These are phyloP conservation scores for Chondrosia reniformis DNA, from an alignment of 37 sponge, comb jelly and placozoan genomes.

Conservation along the genomic window DNA sequence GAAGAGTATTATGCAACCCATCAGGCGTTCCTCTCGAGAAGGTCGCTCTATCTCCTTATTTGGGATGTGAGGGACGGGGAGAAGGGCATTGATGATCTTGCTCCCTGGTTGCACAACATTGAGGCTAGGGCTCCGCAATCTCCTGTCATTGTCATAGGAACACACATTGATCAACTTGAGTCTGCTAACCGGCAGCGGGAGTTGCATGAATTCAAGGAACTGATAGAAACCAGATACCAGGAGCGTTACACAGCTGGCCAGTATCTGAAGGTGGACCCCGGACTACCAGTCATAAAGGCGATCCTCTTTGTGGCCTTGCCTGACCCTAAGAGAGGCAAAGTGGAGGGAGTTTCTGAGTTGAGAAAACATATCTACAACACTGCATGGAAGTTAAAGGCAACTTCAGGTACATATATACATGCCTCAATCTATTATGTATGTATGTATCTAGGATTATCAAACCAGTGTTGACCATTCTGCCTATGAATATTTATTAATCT, in stretches of 20 bases:
- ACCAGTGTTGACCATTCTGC: no score
- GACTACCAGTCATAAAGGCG: slow-evolving; percentile 77
- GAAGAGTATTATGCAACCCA: slow-evolving; percentile 96
- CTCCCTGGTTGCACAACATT: slow-evolving; percentile 87
- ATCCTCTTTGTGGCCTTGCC: slow-evolving; percentile 72
- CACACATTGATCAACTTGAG: slow-evolving; percentile 72
- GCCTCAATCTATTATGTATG: background rate
- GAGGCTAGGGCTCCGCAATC: slow-evolving; percentile 91
- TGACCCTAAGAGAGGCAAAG: slow-evolving; percentile 29
- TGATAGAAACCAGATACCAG: no score
- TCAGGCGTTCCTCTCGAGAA: slow-evolving; percentile 86
- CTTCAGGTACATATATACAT: background rate
- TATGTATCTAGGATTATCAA: background rate
- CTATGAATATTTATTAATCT: no score
- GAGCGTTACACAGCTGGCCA: slow-evolving; percentile 48
- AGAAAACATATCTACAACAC: slow-evolving; percentile 70
- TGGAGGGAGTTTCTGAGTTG: slow-evolving; percentile 66
- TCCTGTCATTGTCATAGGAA: slow-evolving; percentile 86
- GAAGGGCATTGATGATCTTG: slow-evolving; percentile 71
- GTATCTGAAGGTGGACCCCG: slow-evolving; percentile 50
- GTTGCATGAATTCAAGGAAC: no score
- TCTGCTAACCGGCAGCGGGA: slow-evolving; percentile 41
- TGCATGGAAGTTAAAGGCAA: slow-evolving; percentile 54
- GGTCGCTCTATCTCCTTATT: slow-evolving; percentile 82
- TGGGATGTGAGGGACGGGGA: slow-evolving; percentile 66